Conservation (phyloP, 1,140 invertebrate species). For the Dendrolimus kikuchii region DNA sequence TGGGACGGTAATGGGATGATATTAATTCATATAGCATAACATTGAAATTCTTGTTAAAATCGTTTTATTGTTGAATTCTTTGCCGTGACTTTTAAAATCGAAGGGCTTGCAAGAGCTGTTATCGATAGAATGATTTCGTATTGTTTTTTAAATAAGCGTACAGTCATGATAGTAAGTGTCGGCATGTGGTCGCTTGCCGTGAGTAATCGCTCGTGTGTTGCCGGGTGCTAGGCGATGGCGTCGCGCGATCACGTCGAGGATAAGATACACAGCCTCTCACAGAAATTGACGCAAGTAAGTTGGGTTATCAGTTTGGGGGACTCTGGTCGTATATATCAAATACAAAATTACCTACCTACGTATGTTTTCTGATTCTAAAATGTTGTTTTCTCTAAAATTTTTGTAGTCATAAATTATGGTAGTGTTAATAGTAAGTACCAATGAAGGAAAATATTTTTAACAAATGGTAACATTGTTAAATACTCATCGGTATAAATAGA, state of each 20-base stretch:
- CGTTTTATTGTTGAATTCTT: too few relatives aligned
- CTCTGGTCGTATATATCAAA: constrained; percentile 20
- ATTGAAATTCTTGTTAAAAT: too few relatives aligned
- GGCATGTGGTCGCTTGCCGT: constrained; percentile 49
- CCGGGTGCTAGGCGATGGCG: constrained; percentile 77
- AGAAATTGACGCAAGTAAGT: constrained; percentile 80
- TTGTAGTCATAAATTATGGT: too few relatives aligned
- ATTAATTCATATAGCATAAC: too few relatives aligned
- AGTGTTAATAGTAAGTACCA: too few relatives aligned
- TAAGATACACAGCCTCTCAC: constrained; percentile 77
- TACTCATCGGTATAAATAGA: too few relatives aligned
- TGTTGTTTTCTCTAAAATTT: too few relatives aligned
- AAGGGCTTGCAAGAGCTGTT: background rate
- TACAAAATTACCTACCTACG: too few relatives aligned
- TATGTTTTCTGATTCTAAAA: too few relatives aligned
- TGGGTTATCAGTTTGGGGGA: constrained; percentile 20
- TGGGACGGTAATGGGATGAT: too few relatives aligned
- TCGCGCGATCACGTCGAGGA: constrained; percentile 78
- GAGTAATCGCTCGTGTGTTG: constrained; percentile 59
- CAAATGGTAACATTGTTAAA: too few relatives aligned
- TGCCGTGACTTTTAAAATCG: background rate
- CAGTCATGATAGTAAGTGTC: constrained; percentile 33
- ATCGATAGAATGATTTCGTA: background rate
- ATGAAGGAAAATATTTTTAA: too few relatives aligned
- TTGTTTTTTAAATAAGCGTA: constrained; percentile 18